Percentiles rank a stretch among this genome's conserved stretches.
phyloP scores from a whole-genome alignment of 2,888 invertebrate genomes.

The Fragum fragum region DNA sequence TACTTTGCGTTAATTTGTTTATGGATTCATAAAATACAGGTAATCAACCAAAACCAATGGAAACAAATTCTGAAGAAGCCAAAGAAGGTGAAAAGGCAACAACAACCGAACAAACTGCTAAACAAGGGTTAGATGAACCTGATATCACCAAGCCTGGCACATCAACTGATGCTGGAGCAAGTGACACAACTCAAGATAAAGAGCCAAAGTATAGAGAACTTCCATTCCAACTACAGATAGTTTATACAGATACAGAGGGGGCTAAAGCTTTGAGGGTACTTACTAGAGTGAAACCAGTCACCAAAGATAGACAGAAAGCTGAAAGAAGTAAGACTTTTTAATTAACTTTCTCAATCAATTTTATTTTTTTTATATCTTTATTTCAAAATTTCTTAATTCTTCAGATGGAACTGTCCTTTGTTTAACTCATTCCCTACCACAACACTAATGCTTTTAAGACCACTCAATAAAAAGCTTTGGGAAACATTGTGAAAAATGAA shows the following conservation, averaged over 20 bases:
- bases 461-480: too few relatives aligned
- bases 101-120: background rate
- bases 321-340: constrained; percentile 82
- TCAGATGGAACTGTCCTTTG: too few relatives aligned
- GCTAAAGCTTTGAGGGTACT: constrained; percentile 83
- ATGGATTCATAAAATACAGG: background rate
- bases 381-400: too few relatives aligned
- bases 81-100: background rate
- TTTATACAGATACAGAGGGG: constrained; percentile 84
- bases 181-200: constrained; percentile 23
- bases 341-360: too few relatives aligned
- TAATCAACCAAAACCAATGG: constrained; percentile 9
- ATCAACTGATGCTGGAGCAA: constrained; percentile 7
- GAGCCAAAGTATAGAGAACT: constrained; percentile 59
- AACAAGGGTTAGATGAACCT: background rate
- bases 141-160: background rate
- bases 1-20: background rate
- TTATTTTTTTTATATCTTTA: too few relatives aligned
- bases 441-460: too few relatives aligned
- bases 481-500: too few relatives aligned
- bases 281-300: constrained; percentile 81
- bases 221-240: constrained; percentile 84
- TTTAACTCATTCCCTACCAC: too few relatives aligned
- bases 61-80: background rate
- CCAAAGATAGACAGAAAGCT: constrained; percentile 78